Evolutionary conservation across 2,797 vertebrate genomes (phyloP).

Genomic region (Champsocephalus gunnari): DNA sequence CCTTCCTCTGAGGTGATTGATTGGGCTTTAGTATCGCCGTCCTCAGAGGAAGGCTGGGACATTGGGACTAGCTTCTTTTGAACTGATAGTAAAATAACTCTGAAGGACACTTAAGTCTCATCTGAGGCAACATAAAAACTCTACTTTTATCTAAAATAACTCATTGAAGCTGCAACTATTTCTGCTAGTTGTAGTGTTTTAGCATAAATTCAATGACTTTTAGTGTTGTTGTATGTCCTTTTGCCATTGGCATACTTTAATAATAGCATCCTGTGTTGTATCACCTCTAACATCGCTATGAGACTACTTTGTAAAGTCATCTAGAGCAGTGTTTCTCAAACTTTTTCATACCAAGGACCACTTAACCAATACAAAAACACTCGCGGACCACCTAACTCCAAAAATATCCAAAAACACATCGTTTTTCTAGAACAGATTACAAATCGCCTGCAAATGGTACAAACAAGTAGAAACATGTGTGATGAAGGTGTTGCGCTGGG

Average conservation of each 20-base stretch:
- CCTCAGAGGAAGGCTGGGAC: conserved; percentile 42
- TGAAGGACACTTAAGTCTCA: conserved; percentile 64
- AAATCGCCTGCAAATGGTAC: no score
- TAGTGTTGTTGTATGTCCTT: conserved; percentile 10
- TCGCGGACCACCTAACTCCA: no score
- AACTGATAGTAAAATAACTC: conserved; percentile 53
- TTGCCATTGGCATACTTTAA: background rate
- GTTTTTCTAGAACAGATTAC: no score
- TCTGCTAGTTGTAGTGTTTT: background rate
- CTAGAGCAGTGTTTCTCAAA: no score
- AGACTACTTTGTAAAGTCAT: background rate
- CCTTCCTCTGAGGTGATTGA: conserved; percentile 64
- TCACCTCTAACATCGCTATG: background rate
- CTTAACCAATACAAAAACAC: no score
- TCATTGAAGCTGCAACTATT: background rate
- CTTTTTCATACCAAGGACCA: no score
- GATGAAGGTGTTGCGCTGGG: no score
- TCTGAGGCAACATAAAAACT: conserved; percentile 11
- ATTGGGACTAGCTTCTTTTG: conserved; percentile 39
- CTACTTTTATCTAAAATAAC: background rate
- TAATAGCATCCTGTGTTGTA: conserved; percentile 4
- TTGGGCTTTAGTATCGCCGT: conserved; percentile 44
- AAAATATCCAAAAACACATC: no score
- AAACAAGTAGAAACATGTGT: no score
- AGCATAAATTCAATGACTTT: conserved; percentile 4